These are phyloP conservation scores for Pseudotriccus pelzelni DNA, from an alignment of 2,797 vertebrate species.

Conservation along the genomic window DNA sequence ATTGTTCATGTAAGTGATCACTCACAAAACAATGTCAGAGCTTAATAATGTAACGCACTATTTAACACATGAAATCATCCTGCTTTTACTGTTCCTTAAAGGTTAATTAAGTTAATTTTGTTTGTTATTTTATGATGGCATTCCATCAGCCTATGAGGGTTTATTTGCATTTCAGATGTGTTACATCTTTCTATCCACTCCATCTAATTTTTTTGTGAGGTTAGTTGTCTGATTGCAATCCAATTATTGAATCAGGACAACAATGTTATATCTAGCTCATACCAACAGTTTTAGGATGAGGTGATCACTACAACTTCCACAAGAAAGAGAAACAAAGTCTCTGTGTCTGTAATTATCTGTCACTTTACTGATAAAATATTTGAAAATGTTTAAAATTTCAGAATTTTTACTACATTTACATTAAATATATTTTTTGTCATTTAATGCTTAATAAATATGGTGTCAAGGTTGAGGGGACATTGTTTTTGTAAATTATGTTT, in stretches of 20 bases:
- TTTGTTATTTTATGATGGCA: background rate
- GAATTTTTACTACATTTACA: background rate
- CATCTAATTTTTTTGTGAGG: background rate
- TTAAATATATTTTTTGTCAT: background rate
- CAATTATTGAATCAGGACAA: background rate
- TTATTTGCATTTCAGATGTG: background rate
- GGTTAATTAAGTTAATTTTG: constrained; percentile 11
- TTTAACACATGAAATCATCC: background rate
- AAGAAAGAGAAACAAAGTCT: background rate
- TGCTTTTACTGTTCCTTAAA: background rate
- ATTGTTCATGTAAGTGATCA: background rate
- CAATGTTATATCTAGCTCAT: background rate
- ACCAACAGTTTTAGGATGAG: background rate
- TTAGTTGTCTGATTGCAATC: background rate
- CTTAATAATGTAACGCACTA: background rate
- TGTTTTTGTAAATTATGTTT: background rate
- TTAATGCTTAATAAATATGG: background rate
- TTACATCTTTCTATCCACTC: background rate
- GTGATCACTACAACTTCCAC: background rate
- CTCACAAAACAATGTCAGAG: background rate
- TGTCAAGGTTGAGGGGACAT: accelerated
- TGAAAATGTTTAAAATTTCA: background rate
- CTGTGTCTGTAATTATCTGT: background rate
- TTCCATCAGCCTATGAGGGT: background rate
- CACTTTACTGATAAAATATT: background rate